Evolutionary conservation across 2,113 vertebrate genomes (phyloP).

Genomic region (Cercopithecus mona): DNA sequence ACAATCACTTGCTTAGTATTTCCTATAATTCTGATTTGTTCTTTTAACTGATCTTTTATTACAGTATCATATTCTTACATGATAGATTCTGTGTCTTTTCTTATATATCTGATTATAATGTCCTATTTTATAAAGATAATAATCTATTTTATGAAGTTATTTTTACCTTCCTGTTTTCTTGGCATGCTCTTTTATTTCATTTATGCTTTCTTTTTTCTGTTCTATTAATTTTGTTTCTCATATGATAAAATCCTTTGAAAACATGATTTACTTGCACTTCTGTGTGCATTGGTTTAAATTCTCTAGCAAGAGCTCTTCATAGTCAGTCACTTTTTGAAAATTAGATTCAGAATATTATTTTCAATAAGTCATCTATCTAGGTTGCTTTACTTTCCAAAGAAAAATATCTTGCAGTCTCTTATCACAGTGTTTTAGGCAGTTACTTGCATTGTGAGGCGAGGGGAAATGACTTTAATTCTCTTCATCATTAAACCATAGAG

Average conservation of each 20-base stretch:
- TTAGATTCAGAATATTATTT: background rate
- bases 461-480: background rate
- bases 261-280: no score
- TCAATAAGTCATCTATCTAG: background rate
- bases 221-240: background rate
- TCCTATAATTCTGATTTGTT: background rate
- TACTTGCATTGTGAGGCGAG: background rate
- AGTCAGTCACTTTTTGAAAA: background rate
- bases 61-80: background rate
- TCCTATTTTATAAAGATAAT: background rate
- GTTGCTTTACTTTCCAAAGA: background rate
- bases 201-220: background rate
- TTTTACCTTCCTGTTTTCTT: background rate
- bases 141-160: background rate
- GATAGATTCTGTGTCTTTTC: background rate
- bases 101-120: background rate
- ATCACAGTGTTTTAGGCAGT: background rate
- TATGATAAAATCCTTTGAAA: background rate
- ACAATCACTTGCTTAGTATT: background rate
- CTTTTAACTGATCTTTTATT: background rate
- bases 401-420: background rate
- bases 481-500: background rate
- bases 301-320: background rate
- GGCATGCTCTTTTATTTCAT: background rate
- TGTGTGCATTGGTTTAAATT: no score